Evolutionary conservation across 2,888 invertebrate species (phyloP).

Genomic region (Ormyrus rosae): DNA sequence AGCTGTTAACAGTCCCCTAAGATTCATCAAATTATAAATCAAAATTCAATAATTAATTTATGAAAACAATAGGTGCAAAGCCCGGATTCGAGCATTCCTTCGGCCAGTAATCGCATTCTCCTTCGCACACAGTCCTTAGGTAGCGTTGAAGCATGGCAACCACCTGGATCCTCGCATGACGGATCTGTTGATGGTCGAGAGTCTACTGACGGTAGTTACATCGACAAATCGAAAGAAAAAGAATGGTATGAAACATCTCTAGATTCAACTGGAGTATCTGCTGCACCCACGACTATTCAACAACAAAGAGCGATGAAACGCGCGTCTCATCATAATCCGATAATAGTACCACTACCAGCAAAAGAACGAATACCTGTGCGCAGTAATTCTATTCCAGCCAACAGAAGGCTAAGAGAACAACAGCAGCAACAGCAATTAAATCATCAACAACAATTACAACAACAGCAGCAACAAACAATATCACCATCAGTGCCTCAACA

Average conservation of each 20-base stretch:
- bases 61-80: constrained; percentile 28
- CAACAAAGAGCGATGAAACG: constrained; percentile 37
- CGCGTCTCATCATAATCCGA: constrained; percentile 50
- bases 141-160: constrained; percentile 77
- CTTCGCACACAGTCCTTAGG: constrained; percentile 80
- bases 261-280: constrained; percentile 74
- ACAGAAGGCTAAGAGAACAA: constrained; percentile 56
- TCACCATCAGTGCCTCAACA: background rate
- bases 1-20: background rate
- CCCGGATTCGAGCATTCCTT: constrained; percentile 21
- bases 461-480: background rate
- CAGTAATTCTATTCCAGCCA: constrained; percentile 56
- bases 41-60: background rate
- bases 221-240: constrained; percentile 76
- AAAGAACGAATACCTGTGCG: constrained; percentile 57
- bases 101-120: constrained; percentile 67
- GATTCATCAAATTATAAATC: background rate
- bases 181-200: constrained; percentile 60
- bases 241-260: constrained; percentile 85
- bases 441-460: constrained; percentile 4
- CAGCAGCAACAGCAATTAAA: constrained; percentile 59
- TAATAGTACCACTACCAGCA: constrained; percentile 12
- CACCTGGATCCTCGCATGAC: constrained; percentile 46
- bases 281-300: constrained; percentile 41
- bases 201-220: constrained; percentile 60